A percentile compares a stretch with the other conserved stretches of the same genome.
Evolutionary conservation across 2,113 vertebrate species (phyloP).

Genomic region (Chaenogobius annularis): DNA sequence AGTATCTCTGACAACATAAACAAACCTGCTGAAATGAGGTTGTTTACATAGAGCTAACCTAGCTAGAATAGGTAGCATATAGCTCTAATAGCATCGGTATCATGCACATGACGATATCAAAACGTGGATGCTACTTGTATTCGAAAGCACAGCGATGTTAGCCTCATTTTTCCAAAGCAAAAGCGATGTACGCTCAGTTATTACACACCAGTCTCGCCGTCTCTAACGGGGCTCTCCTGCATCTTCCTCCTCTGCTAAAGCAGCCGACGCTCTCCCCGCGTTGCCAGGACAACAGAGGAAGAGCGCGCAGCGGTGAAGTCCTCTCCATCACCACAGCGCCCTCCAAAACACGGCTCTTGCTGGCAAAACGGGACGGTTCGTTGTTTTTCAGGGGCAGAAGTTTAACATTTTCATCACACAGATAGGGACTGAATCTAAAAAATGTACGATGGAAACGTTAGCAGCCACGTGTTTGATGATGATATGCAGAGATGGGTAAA

Average conservation of each 20-base stretch:
- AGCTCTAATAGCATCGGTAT: slow-evolving; percentile 39
- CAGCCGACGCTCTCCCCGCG: slow-evolving; percentile 69
- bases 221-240: slow-evolving; percentile 75
- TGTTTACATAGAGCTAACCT: slow-evolving; percentile 72
- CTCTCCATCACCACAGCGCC: slow-evolving; percentile 4
- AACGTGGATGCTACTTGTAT: slow-evolving; percentile 1
- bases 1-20: neutral
- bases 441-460: too few relatives aligned
- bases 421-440: too few relatives aligned
- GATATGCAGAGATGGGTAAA: too few relatives aligned
- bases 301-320: slow-evolving; percentile 40
- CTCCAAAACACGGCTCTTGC: neutral
- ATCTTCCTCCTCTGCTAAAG: slow-evolving; percentile 74
- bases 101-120: slow-evolving; percentile 7
- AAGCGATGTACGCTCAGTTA: slow-evolving; percentile 21
- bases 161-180: neutral
- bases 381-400: neutral
- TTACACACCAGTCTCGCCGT: slow-evolving; percentile 80
- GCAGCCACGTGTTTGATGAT: neutral
- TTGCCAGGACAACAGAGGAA: slow-evolving; percentile 75
- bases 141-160: neutral
- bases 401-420: neutral
- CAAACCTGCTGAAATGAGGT: slow-evolving; percentile 12
- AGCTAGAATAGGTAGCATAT: slow-evolving; percentile 9
- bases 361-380: neutral